Percentiles rank a stretch among this genome's conserved stretches.
Conservation (phyloP, 2,113 vertebrate species). For the Bos taurus region ARS-UCD2.0 NC_037348.1:12908001-12908500, state of each 20-base stretch:
- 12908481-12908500: background rate
- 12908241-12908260: background rate
- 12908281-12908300: background rate
- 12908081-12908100: background rate
- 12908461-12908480: background rate
- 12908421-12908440: background rate
- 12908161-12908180: background rate
- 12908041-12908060: background rate
- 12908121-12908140: background rate
- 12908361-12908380: background rate
- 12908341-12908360: background rate
- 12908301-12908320: background rate
- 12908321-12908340: background rate
- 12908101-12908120: accelerated
- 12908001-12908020: background rate
- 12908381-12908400: background rate
- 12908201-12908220: background rate
- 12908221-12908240: background rate
- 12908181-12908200: background rate
- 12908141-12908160: background rate
- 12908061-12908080: background rate
- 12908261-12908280: background rate
- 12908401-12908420: background rate
- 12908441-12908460: background rate
- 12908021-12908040: background rate